Conservation (phyloP, 2,797 vertebrate species). For the Acropternis orthonyx region DNA sequence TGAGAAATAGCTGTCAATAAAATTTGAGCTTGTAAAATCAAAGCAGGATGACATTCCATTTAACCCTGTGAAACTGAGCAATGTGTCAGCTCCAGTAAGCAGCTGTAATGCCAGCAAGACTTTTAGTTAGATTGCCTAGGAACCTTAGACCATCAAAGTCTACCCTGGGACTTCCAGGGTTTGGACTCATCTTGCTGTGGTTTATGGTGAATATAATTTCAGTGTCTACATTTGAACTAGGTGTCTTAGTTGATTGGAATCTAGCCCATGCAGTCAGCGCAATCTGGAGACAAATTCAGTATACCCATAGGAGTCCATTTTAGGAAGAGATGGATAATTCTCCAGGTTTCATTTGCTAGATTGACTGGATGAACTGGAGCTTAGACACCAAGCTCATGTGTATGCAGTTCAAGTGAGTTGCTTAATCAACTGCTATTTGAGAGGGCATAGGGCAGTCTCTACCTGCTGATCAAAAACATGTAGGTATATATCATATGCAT, state of each 20-base stretch:
- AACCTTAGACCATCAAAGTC: background rate
- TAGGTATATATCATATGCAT: background rate
- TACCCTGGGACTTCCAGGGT: background rate
- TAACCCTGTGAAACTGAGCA: background rate
- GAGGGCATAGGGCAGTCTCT: background rate
- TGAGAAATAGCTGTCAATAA: background rate
- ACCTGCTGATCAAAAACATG: background rate
- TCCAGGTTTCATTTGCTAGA: background rate
- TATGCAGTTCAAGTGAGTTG: background rate
- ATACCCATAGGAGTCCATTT: background rate
- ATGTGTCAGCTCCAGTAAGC: background rate
- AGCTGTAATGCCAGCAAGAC: background rate
- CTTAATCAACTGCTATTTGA: background rate
- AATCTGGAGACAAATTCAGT: background rate
- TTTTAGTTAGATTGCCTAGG: background rate
- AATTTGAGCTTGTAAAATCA: background rate
- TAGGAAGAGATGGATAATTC: background rate
- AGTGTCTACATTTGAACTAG: background rate
- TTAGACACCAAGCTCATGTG: background rate
- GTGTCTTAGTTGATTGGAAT: background rate
- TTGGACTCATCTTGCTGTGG: background rate
- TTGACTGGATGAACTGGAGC: background rate
- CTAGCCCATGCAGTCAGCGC: background rate
- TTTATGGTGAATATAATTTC: background rate
- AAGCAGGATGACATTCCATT: background rate